A percentile compares a stretch with the other conserved stretches of the same genome.
These are phyloP conservation scores for Trissolcus japonicus DNA, from an alignment of 2,888 invertebrate species.

Conservation along the genomic window DNA sequence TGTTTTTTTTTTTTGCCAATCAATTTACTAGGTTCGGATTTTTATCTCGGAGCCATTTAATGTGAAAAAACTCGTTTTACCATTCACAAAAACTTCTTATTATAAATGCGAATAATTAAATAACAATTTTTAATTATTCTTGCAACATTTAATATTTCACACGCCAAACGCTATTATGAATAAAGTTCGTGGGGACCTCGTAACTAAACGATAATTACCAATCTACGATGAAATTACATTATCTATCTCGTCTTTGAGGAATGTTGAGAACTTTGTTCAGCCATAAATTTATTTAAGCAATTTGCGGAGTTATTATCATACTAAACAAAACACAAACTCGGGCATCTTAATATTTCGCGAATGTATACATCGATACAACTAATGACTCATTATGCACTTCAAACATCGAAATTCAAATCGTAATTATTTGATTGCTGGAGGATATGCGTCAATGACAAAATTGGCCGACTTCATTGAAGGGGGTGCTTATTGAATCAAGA, in stretches of 20 bases:
- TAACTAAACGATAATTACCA: constrained; percentile 50
- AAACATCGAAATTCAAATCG: too few relatives aligned
- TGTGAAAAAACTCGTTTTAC: too few relatives aligned
- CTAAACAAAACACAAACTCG: constrained; percentile 40
- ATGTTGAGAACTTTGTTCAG: constrained; percentile 34
- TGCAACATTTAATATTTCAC: constrained; percentile 21
- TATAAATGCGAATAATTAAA: too few relatives aligned
- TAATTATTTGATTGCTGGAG: not conserved
- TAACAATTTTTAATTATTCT: constrained; percentile 7
- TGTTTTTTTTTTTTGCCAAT: too few relatives aligned
- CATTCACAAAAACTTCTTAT: too few relatives aligned
- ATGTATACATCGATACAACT: too few relatives aligned
- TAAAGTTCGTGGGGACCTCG: constrained; percentile 42
- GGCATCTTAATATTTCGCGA: too few relatives aligned
- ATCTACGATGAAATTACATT: constrained; percentile 51
- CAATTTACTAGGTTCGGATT: too few relatives aligned
- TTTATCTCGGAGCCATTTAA: too few relatives aligned
- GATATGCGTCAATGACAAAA: not conserved
- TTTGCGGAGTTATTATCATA: constrained; percentile 38
- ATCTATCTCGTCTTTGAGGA: constrained; percentile 52
- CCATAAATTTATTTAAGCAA: constrained; percentile 54
- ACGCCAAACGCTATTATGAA: constrained; percentile 36
- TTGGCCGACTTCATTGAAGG: not conserved
- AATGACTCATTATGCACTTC: too few relatives aligned
- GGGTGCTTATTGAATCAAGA: too few relatives aligned